These are phyloP conservation scores for Falco biarmicus DNA, from an alignment of 2,797 vertebrate genomes.

Conservation along the genomic window DNA sequence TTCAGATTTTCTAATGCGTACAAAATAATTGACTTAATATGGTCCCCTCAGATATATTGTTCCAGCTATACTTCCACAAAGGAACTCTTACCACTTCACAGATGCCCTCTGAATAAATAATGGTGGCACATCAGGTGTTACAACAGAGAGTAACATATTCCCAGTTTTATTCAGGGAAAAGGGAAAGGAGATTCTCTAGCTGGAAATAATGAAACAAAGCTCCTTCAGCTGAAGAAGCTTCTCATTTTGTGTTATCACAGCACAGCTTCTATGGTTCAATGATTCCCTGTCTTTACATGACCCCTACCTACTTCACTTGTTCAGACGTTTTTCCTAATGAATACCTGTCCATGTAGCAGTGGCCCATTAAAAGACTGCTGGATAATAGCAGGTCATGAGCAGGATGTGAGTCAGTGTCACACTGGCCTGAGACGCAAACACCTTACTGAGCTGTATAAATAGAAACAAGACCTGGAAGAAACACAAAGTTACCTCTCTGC, in stretches of 20 bases:
- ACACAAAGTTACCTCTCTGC: neutral
- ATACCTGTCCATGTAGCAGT: neutral
- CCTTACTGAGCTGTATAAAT: neutral
- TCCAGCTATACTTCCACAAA: neutral
- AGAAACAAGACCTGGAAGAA: neutral
- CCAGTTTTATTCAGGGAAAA: neutral
- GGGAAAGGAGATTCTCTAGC: neutral
- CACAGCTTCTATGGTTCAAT: neutral
- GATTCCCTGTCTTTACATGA: neutral
- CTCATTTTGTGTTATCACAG: neutral
- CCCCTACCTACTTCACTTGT: neutral
- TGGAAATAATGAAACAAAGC: neutral
- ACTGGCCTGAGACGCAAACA: neutral
- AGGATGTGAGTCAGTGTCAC: neutral
- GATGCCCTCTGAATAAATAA: neutral
- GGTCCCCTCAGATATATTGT: neutral
- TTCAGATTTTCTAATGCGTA: neutral
- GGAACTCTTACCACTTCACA: neutral
- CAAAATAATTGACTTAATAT: neutral
- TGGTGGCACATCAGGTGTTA: neutral
- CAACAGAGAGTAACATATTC: neutral
- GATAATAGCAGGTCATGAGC: neutral
- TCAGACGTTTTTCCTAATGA: neutral
- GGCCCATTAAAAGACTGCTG: neutral
- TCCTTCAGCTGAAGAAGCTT: neutral